phyloP scores from a whole-genome alignment of 2,113 vertebrate genomes.

The Halcyon senegalensis region DNA sequence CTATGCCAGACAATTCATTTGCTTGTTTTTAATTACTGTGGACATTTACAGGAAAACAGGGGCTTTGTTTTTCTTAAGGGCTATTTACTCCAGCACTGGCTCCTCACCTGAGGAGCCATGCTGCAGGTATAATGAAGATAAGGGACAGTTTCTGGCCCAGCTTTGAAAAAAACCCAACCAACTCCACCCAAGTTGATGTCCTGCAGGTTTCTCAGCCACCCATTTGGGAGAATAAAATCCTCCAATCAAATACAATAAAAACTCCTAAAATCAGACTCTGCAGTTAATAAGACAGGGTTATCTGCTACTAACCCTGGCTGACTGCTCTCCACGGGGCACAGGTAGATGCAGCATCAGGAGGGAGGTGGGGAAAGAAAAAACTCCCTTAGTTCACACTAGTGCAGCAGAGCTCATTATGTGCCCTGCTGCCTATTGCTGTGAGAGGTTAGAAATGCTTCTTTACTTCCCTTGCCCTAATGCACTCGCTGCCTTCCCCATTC shows the following conservation, averaged over 20 bases:
- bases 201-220: background rate
- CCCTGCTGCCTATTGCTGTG: constrained; percentile 21
- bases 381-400: constrained; percentile 19
- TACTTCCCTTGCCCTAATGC: constrained; percentile 46
- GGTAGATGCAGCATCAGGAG: background rate
- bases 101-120: background rate
- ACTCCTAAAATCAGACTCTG: background rate
- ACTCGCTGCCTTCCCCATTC: constrained; percentile 35
- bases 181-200: background rate
- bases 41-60: background rate
- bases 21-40: background rate
- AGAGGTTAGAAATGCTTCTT: constrained; percentile 39
- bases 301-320: constrained; percentile 24
- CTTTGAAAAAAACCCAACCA: background rate
- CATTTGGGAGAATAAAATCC: background rate
- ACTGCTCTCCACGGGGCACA: background rate
- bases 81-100: background rate
- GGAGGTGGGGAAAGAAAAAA: constrained; percentile 9
- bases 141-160: background rate
- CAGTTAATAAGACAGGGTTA: background rate
- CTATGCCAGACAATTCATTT: background rate
- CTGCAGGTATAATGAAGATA: background rate
- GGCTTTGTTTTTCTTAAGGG: background rate
- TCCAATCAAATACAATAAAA: background rate
- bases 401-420: constrained; percentile 51